phyloP scores from a whole-genome alignment of 1,140 invertebrate species.

The Drosophila arizonae region DNA sequence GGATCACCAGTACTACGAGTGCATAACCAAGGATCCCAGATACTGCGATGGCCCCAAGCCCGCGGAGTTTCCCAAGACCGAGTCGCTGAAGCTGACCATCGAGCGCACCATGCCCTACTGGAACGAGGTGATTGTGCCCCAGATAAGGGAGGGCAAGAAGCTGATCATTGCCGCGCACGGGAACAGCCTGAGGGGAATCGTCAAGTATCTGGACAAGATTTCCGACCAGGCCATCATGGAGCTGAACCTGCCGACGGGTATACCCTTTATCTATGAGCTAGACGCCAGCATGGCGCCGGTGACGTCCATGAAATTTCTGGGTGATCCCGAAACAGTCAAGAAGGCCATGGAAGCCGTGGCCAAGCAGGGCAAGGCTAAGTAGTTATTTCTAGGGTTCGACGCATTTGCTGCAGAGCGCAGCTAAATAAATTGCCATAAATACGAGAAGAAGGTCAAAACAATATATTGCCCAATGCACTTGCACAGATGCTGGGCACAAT shows the following conservation, averaged over 20 bases:
- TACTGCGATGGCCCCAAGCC: conserved; percentile 89
- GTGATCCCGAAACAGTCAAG: conserved; percentile 95
- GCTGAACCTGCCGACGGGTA: conserved; percentile 96
- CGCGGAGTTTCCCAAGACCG: conserved; percentile 94
- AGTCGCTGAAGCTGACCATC: conserved; percentile 96
- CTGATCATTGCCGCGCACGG: conserved; percentile 97
- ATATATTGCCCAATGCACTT: conserved; percentile 58
- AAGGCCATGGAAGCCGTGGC: conserved; percentile 96
- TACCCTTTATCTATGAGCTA: conserved; percentile 97
- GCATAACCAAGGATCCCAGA: conserved; percentile 91
- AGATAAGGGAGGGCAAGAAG: conserved; percentile 92
- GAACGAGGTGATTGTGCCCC: conserved; percentile 95
- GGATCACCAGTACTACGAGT: conserved; percentile 91
- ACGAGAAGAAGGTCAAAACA: conserved; percentile 45
- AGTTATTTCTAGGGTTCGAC: conserved; percentile 50
- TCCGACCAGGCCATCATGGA: conserved; percentile 94
- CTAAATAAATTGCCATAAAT: conserved; percentile 41
- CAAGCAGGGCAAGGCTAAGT: conserved; percentile 91
- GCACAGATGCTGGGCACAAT: conserved; percentile 30
- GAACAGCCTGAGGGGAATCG: conserved; percentile 96
- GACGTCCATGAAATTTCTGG: conserved; percentile 95
- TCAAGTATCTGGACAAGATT: conserved; percentile 94
- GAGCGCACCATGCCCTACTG: conserved; percentile 95
- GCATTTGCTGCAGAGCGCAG: conserved; percentile 1
- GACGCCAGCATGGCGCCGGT: conserved; percentile 94